These are phyloP conservation scores for Thelaira solivaga DNA, from an alignment of 2,888 invertebrate species.

Conservation along the genomic window DNA sequence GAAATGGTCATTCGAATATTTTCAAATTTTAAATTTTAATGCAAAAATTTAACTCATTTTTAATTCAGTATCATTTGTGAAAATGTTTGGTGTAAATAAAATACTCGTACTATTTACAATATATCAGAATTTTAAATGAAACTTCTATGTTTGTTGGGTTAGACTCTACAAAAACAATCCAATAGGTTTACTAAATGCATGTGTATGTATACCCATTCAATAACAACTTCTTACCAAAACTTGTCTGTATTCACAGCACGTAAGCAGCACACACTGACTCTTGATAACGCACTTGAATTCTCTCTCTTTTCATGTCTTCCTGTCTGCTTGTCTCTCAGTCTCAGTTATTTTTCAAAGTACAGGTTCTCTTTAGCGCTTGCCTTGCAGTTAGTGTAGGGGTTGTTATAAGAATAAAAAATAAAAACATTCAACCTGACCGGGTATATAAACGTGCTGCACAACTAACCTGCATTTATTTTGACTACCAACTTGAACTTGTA, in stretches of 20 bases:
- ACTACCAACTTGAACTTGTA: slow-evolving; percentile 36
- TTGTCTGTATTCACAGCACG: slow-evolving; percentile 16
- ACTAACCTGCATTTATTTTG: slow-evolving; percentile 58
- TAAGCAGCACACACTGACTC: slow-evolving; percentile 9
- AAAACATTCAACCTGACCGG: slow-evolving; percentile 23
- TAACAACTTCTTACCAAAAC: not conserved
- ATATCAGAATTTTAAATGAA: too few species aligned
- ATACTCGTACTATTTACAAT: too few species aligned
- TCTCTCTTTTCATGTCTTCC: not conserved
- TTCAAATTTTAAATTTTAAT: too few species aligned
- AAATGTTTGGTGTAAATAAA: too few species aligned
- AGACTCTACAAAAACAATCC: too few species aligned
- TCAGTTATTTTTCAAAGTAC: not conserved
- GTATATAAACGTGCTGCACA: slow-evolving; percentile 58
- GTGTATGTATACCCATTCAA: not conserved
- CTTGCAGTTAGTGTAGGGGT: slow-evolving; percentile 58
- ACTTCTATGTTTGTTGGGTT: too few species aligned
- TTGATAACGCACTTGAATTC: not conserved
- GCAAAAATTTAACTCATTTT: too few species aligned
- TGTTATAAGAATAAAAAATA: slow-evolving; percentile 48
- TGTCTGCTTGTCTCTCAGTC: not conserved
- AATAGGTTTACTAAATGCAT: too few species aligned
- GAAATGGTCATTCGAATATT: too few species aligned
- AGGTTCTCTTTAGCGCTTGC: slow-evolving; percentile 24
- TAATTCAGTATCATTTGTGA: too few species aligned